A percentile compares a stretch with the other conserved stretches of the same genome.
These are phyloP conservation scores for Ceratosolen fusciceps DNA, from an alignment of 1,140 invertebrate genomes.

Conservation along the genomic window DNA sequence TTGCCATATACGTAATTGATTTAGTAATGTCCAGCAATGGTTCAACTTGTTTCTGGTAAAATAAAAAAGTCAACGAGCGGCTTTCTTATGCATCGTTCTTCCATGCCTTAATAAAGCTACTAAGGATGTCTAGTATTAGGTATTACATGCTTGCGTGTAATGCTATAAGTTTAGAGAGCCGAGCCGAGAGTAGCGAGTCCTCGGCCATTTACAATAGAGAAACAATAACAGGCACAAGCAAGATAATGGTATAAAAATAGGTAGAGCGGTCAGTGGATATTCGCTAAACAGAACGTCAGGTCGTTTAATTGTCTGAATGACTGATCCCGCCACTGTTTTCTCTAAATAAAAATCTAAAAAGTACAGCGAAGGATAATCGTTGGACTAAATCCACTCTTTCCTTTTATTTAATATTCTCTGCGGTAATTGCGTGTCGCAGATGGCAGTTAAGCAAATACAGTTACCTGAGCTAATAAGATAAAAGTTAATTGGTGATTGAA, in stretches of 20 bases:
- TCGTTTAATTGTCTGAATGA: slow-evolving; percentile 39
- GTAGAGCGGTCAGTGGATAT: not conserved
- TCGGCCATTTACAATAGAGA: not conserved
- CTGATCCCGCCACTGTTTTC: not conserved
- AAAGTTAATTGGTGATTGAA: no score
- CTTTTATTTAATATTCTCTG: not conserved
- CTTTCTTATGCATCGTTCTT: not conserved
- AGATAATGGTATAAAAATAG: not conserved
- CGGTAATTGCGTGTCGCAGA: not conserved
- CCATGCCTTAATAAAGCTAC: not conserved
- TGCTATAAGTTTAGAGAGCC: not conserved
- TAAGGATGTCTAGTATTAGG: not conserved
- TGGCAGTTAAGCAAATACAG: not conserved
- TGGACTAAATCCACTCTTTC: slow-evolving; percentile 18
- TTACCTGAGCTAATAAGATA: no score
- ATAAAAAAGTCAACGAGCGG: not conserved
- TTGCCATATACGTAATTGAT: not conserved
- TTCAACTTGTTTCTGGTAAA: not conserved
- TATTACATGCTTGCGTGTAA: slow-evolving; percentile 6
- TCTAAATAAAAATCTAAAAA: no score
- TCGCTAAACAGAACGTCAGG: slow-evolving; percentile 30
- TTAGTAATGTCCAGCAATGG: not conserved
- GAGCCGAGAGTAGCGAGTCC: not conserved
- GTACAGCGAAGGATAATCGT: not conserved
- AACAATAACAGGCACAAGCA: not conserved